A percentile compares a stretch with the other conserved stretches of the same genome.
phyloP scores from a whole-genome alignment of 64 coral and sea anemone species.

The Exaiptasia diaphana region DNA sequence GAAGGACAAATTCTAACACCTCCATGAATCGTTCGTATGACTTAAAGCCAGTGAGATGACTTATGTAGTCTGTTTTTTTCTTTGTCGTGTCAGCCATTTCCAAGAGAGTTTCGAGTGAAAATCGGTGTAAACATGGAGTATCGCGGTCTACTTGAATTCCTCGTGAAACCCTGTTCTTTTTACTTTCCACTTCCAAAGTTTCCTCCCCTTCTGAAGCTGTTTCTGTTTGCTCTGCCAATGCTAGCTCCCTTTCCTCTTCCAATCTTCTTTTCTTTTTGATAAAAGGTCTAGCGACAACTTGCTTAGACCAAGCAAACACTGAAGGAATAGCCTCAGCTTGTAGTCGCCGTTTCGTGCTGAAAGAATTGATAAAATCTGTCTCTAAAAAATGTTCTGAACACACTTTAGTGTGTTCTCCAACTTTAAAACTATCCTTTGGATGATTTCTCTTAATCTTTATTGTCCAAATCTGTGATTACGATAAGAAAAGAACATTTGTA shows the following conservation, averaged over 20 bases:
- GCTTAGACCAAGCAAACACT: conserved; percentile 32
- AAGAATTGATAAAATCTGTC: conserved; percentile 37
- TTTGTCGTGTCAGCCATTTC: not conserved
- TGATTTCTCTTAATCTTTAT: conserved; percentile 64
- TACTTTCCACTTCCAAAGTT: not conserved
- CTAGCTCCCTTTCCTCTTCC: not conserved
- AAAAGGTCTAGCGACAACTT: conserved; percentile 19
- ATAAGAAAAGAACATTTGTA: conserved; percentile 7
- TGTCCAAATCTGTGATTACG: conserved; percentile 38
- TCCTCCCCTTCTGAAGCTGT: conserved; percentile 35
- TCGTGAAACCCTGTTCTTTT: conserved; percentile 3
- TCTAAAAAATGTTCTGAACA: conserved; percentile 47
- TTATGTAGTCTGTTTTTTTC: not conserved
- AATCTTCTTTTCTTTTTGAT: conserved; percentile 31
- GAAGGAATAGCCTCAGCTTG: conserved; percentile 22
- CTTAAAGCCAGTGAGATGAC: conserved; percentile 31
- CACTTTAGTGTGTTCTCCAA: conserved; percentile 51
- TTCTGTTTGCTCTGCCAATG: conserved; percentile 41
- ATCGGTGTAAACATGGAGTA: conserved; percentile 15
- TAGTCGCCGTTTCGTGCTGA: conserved; percentile 3
- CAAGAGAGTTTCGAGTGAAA: conserved; percentile 23
- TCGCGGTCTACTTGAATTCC: not conserved
- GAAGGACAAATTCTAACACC: conserved; percentile 39
- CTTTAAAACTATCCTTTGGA: conserved; percentile 53
- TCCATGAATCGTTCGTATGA: conserved; percentile 11